Conservation (phyloP, 2,113 vertebrate species). For the Thryonomys swinderianus region DNA sequence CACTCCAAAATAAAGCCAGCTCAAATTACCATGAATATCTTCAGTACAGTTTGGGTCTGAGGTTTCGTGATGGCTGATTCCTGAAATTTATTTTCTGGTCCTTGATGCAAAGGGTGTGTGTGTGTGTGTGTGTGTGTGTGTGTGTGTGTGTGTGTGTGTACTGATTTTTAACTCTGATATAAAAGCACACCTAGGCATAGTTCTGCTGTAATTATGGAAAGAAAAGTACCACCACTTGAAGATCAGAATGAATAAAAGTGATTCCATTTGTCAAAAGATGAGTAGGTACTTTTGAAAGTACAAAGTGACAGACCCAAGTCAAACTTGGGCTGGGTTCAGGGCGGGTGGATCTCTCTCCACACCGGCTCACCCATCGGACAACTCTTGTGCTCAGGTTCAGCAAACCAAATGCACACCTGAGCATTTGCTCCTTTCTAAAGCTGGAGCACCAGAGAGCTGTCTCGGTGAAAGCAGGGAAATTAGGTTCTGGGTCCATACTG, state of each 20-base stretch:
- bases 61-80: background rate
- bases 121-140: background rate
- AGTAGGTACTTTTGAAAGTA: background rate
- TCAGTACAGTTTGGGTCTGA: background rate
- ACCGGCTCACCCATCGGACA: background rate
- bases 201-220: background rate
- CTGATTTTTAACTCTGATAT: slow-evolving; percentile 9
- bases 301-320: background rate
- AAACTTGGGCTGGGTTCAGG: background rate
- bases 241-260: slow-evolving; percentile 16
- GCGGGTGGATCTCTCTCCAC: background rate
- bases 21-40: slow-evolving; percentile 57
- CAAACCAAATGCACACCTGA: background rate
- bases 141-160: background rate
- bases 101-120: background rate
- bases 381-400: background rate
- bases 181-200: background rate
- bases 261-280: background rate
- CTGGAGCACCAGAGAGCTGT: background rate
- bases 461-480: background rate
- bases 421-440: background rate
- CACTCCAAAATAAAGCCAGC: slow-evolving; percentile 35
- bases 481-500: background rate
- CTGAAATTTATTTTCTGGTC: slow-evolving; percentile 54
- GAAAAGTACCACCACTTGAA: background rate